Evolutionary conservation across 2,888 invertebrate species (phyloP), one percentile per base, ranked within the genome.

Genomic region (Mythimna albipuncta): DNA sequence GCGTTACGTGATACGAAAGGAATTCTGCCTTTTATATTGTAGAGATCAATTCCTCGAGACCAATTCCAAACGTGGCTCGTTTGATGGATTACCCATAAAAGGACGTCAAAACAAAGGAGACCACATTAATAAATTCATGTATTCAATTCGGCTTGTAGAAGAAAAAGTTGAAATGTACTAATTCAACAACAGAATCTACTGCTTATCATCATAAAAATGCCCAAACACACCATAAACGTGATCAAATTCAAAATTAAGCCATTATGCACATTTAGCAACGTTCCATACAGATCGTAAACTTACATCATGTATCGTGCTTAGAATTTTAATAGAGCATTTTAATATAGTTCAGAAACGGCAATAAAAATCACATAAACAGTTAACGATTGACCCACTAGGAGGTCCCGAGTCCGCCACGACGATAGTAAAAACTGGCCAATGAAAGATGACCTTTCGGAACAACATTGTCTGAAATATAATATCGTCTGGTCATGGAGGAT

Each of bases 341-440:
- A 91, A 92, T 92, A 91, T 89, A 92, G 91, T 92, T 92, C 91
- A 92, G 90, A 91, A 90, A 89, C 88, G 87, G 88, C 90, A 92
- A 92, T 94, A 93, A 94, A 94, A 94, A 92, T 91, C 92, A 92
- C 90, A 93, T 93, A 94, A 93, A 93, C 90, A 89, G 90, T 92
- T 94, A 93, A 93, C 93, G 91, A 92, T 91, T 92, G 90, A 90
- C 92, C 92, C 91, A 89, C 90, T 92, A 93, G 93, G 93, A 92
- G 93, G 93, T 93, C 93, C 84, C 75, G 86, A 90, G 91, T 89
- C 87, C 85, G 86, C 78, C 86, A 88, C 87, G 87, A 75, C 86
- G 88, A 89, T 89, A 90, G 84, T 91, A 90, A 91, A 91, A 88
- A 71, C 69, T 76, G 71, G 68, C 92, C 90, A 90, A 57, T 75